These are phyloP conservation scores for Noctua janthina DNA, from an alignment of 2,888 invertebrate species.

Conservation along the genomic window DNA sequence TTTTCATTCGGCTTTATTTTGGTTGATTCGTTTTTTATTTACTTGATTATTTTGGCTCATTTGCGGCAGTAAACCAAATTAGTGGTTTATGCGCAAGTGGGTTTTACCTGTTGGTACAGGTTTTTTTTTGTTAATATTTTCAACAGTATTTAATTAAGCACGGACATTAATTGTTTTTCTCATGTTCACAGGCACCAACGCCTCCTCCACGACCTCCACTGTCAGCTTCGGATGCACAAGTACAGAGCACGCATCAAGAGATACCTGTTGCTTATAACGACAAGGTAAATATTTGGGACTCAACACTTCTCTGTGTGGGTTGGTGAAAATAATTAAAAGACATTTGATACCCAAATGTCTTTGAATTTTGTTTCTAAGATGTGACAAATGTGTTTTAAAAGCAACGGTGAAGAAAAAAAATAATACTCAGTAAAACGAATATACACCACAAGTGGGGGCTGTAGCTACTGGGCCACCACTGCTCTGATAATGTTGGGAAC, in stretches of 20 bases:
- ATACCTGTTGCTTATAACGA: conserved; percentile 98
- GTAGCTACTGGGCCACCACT: no score
- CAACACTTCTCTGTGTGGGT: no score
- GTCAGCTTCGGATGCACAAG: conserved; percentile 82
- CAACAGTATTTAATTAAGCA: neutral
- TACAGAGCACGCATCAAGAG: conserved; percentile 88
- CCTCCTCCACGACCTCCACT: conserved; percentile 94
- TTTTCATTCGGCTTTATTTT: conserved; percentile 3
- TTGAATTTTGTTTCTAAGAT: no score
- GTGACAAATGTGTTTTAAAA: no score
- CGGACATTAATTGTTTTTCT: neutral
- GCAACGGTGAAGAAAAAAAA: no score
- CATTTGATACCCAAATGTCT: no score
- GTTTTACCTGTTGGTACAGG: neutral
- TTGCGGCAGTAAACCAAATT: neutral
- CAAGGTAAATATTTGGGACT: conserved; percentile 86
- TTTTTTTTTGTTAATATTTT: neutral
- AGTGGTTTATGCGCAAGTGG: neutral
- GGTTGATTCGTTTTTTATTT: neutral
- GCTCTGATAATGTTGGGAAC: neutral
- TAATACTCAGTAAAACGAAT: no score
- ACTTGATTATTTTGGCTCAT: neutral
- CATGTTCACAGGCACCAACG: conserved; percentile 91
- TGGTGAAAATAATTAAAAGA: no score
- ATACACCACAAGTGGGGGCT: no score